These are phyloP conservation scores for Pleuronectes platessa DNA, from an alignment of 2,113 vertebrate species.

Conservation along the genomic window DNA sequence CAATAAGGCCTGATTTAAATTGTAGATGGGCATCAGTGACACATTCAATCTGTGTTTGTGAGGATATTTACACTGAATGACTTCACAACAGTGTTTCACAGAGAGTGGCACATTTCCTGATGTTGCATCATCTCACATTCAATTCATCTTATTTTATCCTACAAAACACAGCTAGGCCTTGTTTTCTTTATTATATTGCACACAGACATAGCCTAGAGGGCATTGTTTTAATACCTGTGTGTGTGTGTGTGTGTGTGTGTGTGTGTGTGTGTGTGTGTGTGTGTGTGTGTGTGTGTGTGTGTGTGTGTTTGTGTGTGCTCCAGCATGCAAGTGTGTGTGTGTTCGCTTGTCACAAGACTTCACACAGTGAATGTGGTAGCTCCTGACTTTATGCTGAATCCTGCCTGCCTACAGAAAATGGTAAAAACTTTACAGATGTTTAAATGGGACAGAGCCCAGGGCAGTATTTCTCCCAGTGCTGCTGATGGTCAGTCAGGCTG, in stretches of 20 bases:
- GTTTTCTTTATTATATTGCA: neutral
- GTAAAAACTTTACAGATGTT: too few species aligned
- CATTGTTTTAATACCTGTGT: neutral
- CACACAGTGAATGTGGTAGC: neutral
- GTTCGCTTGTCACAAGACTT: too few species aligned
- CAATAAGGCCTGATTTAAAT: neutral
- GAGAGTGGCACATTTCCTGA: neutral
- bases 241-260: neutral
- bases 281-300: too few species aligned
- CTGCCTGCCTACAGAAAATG: neutral
- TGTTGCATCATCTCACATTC: slow-evolving; percentile 13
- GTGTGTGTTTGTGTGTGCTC: too few species aligned
- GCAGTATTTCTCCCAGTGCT: too few species aligned
- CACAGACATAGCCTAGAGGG: neutral
- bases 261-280: too few species aligned
- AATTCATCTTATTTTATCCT: neutral
- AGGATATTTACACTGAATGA: neutral
- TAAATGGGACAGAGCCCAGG: too few species aligned
- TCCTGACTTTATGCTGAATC: neutral
- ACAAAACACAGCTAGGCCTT: neutral
- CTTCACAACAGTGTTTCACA: neutral
- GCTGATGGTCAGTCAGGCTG: too few species aligned
- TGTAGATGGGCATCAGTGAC: neutral
- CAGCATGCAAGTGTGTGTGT: too few species aligned
- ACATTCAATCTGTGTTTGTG: neutral